Evolutionary conservation across 2,113 vertebrate species (phyloP).

Genomic region (Morphnarchus princeps): DNA sequence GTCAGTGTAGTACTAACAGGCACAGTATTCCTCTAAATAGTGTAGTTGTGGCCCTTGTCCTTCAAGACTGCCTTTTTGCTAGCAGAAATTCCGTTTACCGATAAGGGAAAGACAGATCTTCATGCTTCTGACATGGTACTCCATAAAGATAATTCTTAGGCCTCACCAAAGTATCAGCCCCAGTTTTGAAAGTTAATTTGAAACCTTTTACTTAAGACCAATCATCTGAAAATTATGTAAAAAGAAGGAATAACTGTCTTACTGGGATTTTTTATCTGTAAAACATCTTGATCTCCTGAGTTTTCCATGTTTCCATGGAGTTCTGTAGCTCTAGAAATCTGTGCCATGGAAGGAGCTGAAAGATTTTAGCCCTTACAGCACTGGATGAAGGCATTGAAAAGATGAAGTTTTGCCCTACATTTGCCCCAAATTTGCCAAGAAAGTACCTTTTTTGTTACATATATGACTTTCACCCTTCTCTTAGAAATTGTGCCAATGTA

Average conservation of each 20-base stretch:
- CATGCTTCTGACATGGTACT: background rate
- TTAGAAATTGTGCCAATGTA: background rate
- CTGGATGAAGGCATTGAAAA: background rate
- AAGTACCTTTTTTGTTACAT: background rate
- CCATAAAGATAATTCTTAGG: background rate
- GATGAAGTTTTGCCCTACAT: background rate
- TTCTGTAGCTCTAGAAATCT: background rate
- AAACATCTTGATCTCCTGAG: background rate
- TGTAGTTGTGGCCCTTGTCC: background rate
- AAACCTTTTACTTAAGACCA: background rate
- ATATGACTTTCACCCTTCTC: background rate
- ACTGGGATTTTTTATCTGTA: background rate
- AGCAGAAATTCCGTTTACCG: background rate
- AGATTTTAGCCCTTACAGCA: background rate
- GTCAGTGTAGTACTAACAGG: background rate
- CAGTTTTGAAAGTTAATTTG: background rate
- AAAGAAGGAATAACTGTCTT: background rate
- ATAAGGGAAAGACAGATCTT: background rate
- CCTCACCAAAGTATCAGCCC: background rate
- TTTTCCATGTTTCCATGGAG: background rate
- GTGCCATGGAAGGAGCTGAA: background rate
- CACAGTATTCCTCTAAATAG: background rate
- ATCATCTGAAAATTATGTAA: background rate
- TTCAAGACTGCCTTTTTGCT: background rate
- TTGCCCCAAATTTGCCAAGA: background rate